phyloP scores from a whole-genome alignment of 2,888 invertebrate species.

The Embidobia sp. region DNA sequence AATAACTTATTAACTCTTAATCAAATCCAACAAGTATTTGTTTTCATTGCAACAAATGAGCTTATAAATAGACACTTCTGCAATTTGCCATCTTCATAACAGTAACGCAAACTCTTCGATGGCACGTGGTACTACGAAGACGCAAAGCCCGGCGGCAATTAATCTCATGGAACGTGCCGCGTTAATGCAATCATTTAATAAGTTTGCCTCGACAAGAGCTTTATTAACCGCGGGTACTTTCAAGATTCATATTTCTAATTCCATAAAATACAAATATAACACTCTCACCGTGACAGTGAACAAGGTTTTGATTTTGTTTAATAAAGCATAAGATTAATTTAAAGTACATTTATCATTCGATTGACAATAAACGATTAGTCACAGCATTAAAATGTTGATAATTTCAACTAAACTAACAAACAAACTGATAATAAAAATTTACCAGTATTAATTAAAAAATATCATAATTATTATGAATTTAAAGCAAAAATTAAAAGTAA shows the following conservation, averaged over 20 bases:
- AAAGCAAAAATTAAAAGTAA: too few species aligned
- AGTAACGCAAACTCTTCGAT: constrained; percentile 31
- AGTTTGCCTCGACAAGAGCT: constrained; percentile 70
- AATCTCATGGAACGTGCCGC: constrained; percentile 74
- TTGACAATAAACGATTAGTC: constrained; percentile 22
- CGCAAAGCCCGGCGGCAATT: constrained; percentile 67
- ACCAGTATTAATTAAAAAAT: not conserved
- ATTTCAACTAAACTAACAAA: too few species aligned
- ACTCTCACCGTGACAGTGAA: constrained; percentile 41
- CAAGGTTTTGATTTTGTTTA: constrained; percentile 52
- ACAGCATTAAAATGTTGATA: too few species aligned
- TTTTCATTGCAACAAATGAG: too few species aligned
- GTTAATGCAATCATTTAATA: constrained; percentile 78
- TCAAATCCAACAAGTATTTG: too few species aligned
- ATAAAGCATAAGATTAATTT: constrained; percentile 36
- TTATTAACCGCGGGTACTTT: constrained; percentile 73
- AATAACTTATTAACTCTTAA: too few species aligned
- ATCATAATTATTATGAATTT: too few species aligned
- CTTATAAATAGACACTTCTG: too few species aligned
- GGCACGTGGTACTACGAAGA: constrained; percentile 59
- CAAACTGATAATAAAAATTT: too few species aligned
- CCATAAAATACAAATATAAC: constrained; percentile 53
- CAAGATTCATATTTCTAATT: constrained; percentile 61
- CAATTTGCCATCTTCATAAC: constrained; percentile 7
- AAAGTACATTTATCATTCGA: constrained; percentile 30